Percentiles rank a stretch among this genome's conserved stretches.
phyloP scores from a whole-genome alignment of 2,888 invertebrate genomes.

The Diarsia brunnea region DNA sequence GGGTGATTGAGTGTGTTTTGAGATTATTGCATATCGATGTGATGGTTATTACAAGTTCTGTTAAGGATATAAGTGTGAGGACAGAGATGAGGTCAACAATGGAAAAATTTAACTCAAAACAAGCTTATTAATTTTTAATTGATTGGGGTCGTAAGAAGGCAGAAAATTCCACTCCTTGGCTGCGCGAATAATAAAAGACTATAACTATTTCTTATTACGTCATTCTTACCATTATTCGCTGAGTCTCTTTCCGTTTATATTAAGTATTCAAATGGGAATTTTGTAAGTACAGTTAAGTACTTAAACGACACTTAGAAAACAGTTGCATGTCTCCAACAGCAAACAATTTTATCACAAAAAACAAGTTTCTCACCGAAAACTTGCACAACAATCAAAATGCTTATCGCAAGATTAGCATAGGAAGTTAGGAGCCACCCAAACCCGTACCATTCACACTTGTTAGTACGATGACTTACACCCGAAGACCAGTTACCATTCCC shows the following conservation, averaged over 20 bases:
- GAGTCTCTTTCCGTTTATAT: no score
- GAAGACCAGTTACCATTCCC: slow-evolving; percentile 52
- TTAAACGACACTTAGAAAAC: slow-evolving; percentile 17
- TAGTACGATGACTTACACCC: slow-evolving; percentile 44
- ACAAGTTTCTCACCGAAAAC: slow-evolving; percentile 24
- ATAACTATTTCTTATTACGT: neutral
- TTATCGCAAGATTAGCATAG: slow-evolving; percentile 54
- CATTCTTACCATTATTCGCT: neutral
- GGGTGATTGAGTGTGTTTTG: slow-evolving; percentile 48
- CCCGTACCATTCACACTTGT: slow-evolving; percentile 52
- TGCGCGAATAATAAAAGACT: neutral
- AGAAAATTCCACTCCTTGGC: no score
- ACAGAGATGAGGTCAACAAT: no score
- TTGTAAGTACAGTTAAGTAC: slow-evolving; percentile 23
- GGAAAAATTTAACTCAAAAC: no score
- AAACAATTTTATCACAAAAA: slow-evolving; percentile 18
- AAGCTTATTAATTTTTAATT: no score
- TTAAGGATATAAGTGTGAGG: neutral
- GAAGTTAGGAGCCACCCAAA: slow-evolving; percentile 30
- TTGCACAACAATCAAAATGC: slow-evolving; percentile 43
- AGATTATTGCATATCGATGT: neutral
- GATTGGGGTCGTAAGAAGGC: no score
- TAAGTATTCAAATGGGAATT: neutral
- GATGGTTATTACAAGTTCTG: neutral
- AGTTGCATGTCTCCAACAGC: slow-evolving; percentile 11